Percentiles rank a stretch among this genome's conserved stretches.
Conservation (phyloP, 2,888 invertebrate species). For the Deilephila porcellus region DNA sequence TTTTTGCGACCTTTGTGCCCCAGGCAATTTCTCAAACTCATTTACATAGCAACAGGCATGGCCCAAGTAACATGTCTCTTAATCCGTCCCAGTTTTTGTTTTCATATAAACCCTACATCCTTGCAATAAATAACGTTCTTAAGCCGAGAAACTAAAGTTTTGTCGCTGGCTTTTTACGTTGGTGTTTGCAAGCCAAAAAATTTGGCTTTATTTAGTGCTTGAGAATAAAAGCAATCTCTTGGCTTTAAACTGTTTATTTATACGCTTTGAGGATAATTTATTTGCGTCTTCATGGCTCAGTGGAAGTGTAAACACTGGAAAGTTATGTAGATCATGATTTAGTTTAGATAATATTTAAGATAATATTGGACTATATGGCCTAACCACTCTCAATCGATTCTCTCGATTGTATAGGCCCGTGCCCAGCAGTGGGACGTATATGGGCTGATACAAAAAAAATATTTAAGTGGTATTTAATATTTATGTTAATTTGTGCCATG, state of each 20-base stretch:
- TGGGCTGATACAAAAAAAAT: no score
- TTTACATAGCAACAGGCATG: conserved; percentile 9
- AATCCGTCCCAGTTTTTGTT: conserved; percentile 26
- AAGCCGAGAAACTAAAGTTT: conserved; percentile 33
- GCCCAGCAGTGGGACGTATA: no score
- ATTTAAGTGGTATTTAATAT: no score
- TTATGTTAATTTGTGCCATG: no score
- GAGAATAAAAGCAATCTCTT: conserved; percentile 28
- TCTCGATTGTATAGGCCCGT: no score
- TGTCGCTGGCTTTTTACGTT: background rate
- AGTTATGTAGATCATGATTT: no score
- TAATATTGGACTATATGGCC: no score
- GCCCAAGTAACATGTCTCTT: background rate
- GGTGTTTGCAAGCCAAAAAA: conserved; percentile 32
- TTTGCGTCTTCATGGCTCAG: background rate
- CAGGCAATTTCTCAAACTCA: background rate
- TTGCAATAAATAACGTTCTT: conserved; percentile 48
- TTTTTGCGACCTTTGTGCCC: no score
- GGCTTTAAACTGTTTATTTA: conserved; percentile 21
- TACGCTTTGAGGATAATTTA: background rate
- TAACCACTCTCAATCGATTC: no score
- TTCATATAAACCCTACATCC: conserved; percentile 43
- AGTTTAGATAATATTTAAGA: no score
- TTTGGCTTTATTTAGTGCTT: conserved; percentile 38
- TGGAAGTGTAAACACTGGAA: background rate